These are phyloP conservation scores for Phrynocephalus forsythii DNA, from an alignment of 2,797 vertebrate genomes.

Conservation along the genomic window DNA sequence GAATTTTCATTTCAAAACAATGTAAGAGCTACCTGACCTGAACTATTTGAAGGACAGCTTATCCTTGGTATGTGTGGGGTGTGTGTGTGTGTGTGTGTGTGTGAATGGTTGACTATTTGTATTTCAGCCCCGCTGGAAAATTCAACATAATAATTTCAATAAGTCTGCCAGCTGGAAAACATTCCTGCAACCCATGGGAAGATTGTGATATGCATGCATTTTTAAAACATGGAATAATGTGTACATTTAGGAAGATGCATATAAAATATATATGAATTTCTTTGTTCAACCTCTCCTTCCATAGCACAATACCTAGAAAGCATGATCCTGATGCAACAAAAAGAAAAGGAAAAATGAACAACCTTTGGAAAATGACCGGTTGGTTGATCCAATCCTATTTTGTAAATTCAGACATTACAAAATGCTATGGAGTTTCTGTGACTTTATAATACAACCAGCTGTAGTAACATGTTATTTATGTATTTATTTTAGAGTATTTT, in stretches of 20 bases:
- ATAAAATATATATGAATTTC: too few species aligned
- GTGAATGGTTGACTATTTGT: background rate
- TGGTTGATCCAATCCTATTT: too few species aligned
- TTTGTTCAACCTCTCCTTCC: too few species aligned
- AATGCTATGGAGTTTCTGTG: background rate
- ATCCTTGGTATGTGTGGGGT: background rate
- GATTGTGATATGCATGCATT: background rate
- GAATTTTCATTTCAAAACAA: background rate
- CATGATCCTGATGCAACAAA: too few species aligned
- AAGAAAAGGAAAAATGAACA: too few species aligned
- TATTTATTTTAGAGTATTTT: too few species aligned
- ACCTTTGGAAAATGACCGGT: too few species aligned
- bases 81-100: too few species aligned
- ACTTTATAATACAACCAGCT: background rate
- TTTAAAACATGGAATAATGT: background rate
- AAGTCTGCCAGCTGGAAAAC: background rate
- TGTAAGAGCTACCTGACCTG: background rate
- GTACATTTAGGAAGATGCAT: too few species aligned
- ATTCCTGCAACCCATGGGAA: background rate
- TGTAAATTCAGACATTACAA: too few species aligned
- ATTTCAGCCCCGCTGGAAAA: background rate
- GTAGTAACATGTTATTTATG: background rate
- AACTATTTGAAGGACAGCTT: background rate
- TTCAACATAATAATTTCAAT: background rate
- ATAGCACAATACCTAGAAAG: too few species aligned